Evolutionary conservation across 2,797 vertebrate species (phyloP).

Genomic region (Enteromius treurensis): DNA sequence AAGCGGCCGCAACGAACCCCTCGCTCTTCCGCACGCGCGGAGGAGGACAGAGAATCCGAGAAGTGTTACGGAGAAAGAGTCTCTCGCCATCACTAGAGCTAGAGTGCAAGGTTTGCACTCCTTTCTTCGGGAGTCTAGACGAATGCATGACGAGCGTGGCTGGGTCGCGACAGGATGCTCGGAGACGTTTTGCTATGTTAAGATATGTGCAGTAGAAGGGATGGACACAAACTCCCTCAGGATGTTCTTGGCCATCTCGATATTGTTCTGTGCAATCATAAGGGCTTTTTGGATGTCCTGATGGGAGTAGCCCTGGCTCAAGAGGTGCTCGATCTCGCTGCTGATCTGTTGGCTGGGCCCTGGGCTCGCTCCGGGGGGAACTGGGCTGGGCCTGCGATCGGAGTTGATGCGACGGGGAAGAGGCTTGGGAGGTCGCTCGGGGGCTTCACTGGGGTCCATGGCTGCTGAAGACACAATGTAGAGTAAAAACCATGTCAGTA

Average conservation of each 20-base stretch:
- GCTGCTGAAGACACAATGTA: constrained; percentile 71
- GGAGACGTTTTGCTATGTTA: constrained; percentile 83
- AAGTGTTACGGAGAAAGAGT: constrained; percentile 17
- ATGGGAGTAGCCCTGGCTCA: constrained; percentile 97
- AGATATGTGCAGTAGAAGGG: constrained; percentile 88
- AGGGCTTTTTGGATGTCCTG: constrained; percentile 99
- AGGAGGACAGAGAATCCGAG: constrained; percentile 26
- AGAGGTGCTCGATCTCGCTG: constrained; percentile 92
- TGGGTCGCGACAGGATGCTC: constrained; percentile 49
- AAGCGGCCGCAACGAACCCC: constrained; percentile 15
- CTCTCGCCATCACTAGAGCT: constrained; percentile 6
- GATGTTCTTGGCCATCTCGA: constrained; percentile 99
- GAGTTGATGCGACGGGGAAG: constrained; percentile 94
- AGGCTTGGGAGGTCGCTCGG: constrained; percentile 94
- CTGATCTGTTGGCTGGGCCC: constrained; percentile 80
- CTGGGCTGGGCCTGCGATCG: constrained; percentile 83
- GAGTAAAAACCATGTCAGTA: background rate
- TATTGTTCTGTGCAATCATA: constrained; percentile 98
- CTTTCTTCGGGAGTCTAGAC: constrained; percentile 56
- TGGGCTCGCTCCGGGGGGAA: constrained; percentile 61
- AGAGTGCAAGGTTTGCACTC: constrained; percentile 10
- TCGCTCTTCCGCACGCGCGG: background rate
- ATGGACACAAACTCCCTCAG: constrained; percentile 96
- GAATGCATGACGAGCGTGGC: constrained; percentile 49
- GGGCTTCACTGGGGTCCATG: constrained; percentile 83